These are phyloP conservation scores for Platerodrilus igneus DNA, from an alignment of 2,888 invertebrate species.

Conservation along the genomic window DNA sequence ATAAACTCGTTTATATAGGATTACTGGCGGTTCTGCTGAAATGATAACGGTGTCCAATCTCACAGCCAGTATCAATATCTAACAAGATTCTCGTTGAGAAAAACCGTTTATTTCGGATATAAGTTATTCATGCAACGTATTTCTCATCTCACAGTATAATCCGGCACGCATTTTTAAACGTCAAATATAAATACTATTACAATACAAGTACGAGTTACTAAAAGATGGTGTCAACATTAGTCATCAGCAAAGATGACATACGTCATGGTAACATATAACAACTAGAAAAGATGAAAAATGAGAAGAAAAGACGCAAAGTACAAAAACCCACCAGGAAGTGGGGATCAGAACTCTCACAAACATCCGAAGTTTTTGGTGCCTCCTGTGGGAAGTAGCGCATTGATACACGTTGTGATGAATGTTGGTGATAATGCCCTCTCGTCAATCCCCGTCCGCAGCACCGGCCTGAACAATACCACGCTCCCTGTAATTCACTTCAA, in stretches of 20 bases:
- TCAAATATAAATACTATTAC: constrained; percentile 18
- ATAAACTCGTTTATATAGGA: too few relatives aligned
- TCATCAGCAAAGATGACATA: constrained; percentile 47
- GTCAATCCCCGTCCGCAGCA: constrained; percentile 53
- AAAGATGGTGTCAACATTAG: constrained; percentile 39
- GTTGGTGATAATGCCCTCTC: constrained; percentile 52
- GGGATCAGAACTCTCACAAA: constrained; percentile 43
- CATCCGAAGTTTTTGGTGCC: constrained; percentile 47
- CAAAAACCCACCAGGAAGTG: constrained; percentile 37
- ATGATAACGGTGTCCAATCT: too few relatives aligned
- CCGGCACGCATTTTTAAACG: constrained; percentile 17
- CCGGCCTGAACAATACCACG: constrained; percentile 54
- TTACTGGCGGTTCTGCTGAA: too few relatives aligned
- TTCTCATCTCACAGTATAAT: too few relatives aligned
- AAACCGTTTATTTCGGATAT: too few relatives aligned
- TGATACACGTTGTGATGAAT: constrained; percentile 52
- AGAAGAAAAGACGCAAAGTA: constrained; percentile 42
- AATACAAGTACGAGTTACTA: constrained; percentile 25
- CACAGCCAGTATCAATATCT: too few relatives aligned
- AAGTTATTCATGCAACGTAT: too few relatives aligned
- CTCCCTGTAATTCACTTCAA: constrained; percentile 47
- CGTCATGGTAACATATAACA: constrained; percentile 48
- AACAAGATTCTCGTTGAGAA: too few relatives aligned
- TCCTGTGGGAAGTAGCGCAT: constrained; percentile 50
- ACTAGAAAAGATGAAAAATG: constrained; percentile 50